Evolutionary conservation across 2,888 invertebrate genomes (phyloP).

Genomic region (Clivina fossor): DNA sequence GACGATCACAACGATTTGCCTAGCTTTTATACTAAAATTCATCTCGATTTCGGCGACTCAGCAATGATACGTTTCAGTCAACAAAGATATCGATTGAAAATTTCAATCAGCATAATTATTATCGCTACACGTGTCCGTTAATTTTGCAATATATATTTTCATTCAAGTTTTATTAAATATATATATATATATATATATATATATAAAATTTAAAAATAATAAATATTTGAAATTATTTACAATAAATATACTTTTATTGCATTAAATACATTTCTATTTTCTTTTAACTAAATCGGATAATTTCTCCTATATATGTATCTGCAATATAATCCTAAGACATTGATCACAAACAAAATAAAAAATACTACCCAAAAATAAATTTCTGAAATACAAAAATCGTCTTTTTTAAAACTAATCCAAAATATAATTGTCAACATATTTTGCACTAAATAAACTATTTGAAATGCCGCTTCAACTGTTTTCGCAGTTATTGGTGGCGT

Average conservation of each 20-base stretch:
- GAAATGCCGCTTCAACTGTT: background rate
- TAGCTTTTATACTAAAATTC: slow-evolving; percentile 16
- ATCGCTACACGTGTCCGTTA: slow-evolving; percentile 15
- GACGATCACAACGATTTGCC: background rate
- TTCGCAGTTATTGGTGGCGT: background rate
- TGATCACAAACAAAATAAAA: background rate
- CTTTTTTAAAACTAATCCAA: background rate
- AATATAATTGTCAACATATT: background rate
- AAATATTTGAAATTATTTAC: background rate
- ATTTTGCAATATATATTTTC: no score
- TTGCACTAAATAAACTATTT: slow-evolving; percentile 2
- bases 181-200: background rate
- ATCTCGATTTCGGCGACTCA: slow-evolving; percentile 3
- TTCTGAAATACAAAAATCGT: background rate
- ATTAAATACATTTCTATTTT: background rate
- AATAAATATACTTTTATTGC: slow-evolving; percentile 2
- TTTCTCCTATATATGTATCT: slow-evolving; percentile 10
- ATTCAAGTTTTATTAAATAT: slow-evolving; percentile 5
- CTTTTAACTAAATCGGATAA: background rate
- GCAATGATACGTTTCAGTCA: slow-evolving; percentile 12
- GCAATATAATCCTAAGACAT: slow-evolving; percentile 1
- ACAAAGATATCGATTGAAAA: no score
- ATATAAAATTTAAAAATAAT: slow-evolving; percentile 4
- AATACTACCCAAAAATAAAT: slow-evolving; percentile 4
- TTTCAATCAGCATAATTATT: slow-evolving; percentile 8